These are phyloP conservation scores for Tympanoctomys barrerae DNA, from an alignment of 2,797 vertebrate species.

Conservation along the genomic window DNA sequence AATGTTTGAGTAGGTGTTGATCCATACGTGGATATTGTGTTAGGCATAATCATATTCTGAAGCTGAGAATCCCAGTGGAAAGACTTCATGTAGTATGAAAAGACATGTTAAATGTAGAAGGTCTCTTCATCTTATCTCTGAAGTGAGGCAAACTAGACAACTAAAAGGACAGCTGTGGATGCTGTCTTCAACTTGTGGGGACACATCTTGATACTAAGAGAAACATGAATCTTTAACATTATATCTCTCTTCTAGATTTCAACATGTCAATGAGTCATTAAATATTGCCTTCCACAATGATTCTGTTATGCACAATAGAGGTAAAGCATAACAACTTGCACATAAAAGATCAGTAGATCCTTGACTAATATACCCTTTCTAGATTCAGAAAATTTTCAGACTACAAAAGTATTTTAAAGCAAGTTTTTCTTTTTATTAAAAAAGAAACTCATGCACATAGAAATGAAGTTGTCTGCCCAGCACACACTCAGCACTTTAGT, in stretches of 20 bases:
- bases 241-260: slow-evolving; percentile 25
- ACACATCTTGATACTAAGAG: background rate
- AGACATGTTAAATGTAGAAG: background rate
- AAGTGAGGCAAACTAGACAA: background rate
- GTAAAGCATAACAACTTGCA: background rate
- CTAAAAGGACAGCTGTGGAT: background rate
- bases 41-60: background rate
- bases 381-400: background rate
- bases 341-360: background rate
- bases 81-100: background rate
- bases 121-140: background rate
- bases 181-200: background rate
- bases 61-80: background rate
- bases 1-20: background rate
- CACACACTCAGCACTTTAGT: background rate
- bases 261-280: background rate
- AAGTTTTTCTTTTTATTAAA: slow-evolving; percentile 3
- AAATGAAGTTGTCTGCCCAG: background rate
- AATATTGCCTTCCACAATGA: background rate
- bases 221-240: background rate
- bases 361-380: background rate
- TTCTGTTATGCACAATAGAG: background rate
- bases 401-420: slow-evolving; percentile 33
- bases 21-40: slow-evolving; percentile 20
- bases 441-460: background rate